Evolutionary conservation across 2,113 vertebrate species (phyloP).

Genomic region (Chaetops frenatus): DNA sequence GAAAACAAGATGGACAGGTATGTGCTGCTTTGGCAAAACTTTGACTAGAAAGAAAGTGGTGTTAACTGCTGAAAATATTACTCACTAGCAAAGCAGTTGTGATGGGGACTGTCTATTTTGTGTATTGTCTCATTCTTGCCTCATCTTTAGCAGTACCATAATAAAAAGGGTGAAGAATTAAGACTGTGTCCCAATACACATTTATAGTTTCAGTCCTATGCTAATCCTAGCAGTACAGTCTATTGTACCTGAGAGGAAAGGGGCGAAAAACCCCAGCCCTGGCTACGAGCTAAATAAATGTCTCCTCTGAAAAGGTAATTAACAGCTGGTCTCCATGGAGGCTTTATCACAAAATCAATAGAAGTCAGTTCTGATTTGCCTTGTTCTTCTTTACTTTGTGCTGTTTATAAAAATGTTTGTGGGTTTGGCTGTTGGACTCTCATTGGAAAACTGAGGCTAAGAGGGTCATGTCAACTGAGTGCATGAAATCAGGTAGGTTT

Average conservation of each 20-base stretch:
- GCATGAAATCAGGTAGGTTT: background rate
- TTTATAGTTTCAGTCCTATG: background rate
- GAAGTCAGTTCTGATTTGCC: constrained; percentile 7
- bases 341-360: constrained; percentile 58
- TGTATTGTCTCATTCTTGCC: background rate
- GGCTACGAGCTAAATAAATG: background rate
- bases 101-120: background rate
- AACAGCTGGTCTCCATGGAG: constrained; percentile 34
- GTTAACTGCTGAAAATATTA: background rate
- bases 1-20: background rate
- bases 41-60: background rate
- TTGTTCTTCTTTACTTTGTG: background rate
- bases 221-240: background rate
- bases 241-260: background rate
- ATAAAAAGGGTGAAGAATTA: background rate
- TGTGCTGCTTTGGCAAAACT: background rate
- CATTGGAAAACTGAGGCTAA: background rate
- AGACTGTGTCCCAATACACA: background rate
- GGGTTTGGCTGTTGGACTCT: background rate
- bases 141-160: background rate
- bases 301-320: constrained; percentile 34
- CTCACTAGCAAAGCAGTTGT: background rate
- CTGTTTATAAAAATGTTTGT: constrained; percentile 33
- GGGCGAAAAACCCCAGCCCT: background rate
- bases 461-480: background rate